A percentile compares a stretch with the other conserved stretches of the same genome.
These are phyloP conservation scores for Andrena camellia DNA, from an alignment of 2,888 invertebrate genomes.

Conservation along the genomic window DNA sequence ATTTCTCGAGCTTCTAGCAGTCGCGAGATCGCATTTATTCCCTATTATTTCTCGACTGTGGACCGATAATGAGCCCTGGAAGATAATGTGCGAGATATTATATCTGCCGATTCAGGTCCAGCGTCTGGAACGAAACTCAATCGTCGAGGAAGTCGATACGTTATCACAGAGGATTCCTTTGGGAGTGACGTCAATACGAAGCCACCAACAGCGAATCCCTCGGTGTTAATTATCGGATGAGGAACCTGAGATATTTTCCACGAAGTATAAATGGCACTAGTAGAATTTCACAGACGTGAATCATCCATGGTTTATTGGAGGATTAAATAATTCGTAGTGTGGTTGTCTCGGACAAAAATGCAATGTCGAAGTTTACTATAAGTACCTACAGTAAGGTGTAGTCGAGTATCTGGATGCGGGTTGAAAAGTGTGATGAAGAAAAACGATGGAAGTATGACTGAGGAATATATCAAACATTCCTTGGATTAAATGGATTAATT, in stretches of 20 bases:
- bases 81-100: constrained; percentile 50
- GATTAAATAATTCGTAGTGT: not conserved
- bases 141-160: constrained; percentile 28
- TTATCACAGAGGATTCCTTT: constrained; percentile 34
- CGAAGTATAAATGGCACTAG: constrained; percentile 12
- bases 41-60: not conserved
- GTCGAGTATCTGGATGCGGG: too few relatives aligned
- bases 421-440: too few relatives aligned
- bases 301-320: not conserved
- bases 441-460: too few relatives aligned
- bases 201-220: constrained; percentile 16
- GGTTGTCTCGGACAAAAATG: too few relatives aligned
- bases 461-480: too few relatives aligned
- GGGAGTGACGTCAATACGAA: constrained; percentile 46
- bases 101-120: constrained; percentile 16
- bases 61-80: constrained; percentile 19
- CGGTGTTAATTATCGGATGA: constrained; percentile 45
- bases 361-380: too few relatives aligned
- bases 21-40: constrained; percentile 25
- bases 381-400: too few relatives aligned
- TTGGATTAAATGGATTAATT: too few relatives aligned
- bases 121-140: constrained; percentile 23
- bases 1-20: not conserved
- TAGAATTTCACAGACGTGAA: not conserved
- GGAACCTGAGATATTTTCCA: constrained; percentile 31